A percentile compares a stretch with the other conserved stretches of the same genome.
These are phyloP conservation scores for Drosophila kepulauana DNA, from an alignment of 1,140 invertebrate genomes.

Conservation along the genomic window DNA sequence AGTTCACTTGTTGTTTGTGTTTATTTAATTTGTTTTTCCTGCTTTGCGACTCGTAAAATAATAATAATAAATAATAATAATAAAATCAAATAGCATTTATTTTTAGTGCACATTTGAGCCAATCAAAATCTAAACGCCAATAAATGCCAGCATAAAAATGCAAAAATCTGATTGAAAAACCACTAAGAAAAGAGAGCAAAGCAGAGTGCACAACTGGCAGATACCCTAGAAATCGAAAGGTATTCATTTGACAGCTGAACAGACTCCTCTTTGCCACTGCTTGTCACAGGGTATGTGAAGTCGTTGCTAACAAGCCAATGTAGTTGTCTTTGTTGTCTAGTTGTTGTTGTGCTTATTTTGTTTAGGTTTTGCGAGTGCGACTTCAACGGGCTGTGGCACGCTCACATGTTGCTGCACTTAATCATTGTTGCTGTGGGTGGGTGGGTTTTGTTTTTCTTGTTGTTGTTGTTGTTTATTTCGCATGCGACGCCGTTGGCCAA, in stretches of 20 bases:
- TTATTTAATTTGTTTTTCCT: constrained; percentile 18
- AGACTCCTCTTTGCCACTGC: constrained; percentile 32
- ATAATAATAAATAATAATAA: constrained; percentile 71
- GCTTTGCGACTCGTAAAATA: constrained; percentile 29
- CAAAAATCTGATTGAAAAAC: constrained; percentile 69
- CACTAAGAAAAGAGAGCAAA: background rate
- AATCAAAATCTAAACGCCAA: constrained; percentile 78
- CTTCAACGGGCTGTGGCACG: constrained; percentile 59
- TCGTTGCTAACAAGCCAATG: constrained; percentile 64
- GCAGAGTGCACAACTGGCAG: background rate
- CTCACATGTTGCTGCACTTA: constrained; percentile 80
- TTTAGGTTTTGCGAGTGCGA: constrained; percentile 57
- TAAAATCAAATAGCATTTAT: constrained; percentile 37
- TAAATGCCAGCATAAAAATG: constrained; percentile 62
- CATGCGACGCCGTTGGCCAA: constrained; percentile 75
- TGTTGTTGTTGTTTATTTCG: constrained; percentile 40
- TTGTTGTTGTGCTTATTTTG: constrained; percentile 40
- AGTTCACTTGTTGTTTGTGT: constrained; percentile 37
- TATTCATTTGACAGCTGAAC: background rate
- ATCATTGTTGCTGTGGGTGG: constrained; percentile 80
- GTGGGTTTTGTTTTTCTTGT: constrained; percentile 34
- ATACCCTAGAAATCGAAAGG: constrained; percentile 26
- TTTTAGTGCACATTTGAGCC: constrained; percentile 60
- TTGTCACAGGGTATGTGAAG: constrained; percentile 42
- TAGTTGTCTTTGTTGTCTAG: constrained; percentile 32